Evolutionary conservation across 2,888 invertebrate species (phyloP).

Genomic region (Quadroppia sp.): DNA sequence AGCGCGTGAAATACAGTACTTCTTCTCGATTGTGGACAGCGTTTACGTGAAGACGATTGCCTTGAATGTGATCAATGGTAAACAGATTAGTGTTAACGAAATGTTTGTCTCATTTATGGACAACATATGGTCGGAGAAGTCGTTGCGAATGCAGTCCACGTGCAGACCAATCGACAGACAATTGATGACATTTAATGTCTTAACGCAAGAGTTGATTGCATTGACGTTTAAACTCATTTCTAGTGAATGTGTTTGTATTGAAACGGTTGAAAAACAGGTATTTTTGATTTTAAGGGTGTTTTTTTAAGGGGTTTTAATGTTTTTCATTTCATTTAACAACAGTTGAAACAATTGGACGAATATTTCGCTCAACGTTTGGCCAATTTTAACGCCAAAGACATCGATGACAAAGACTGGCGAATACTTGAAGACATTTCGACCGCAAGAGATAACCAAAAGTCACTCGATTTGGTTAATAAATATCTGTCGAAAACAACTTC

Average conservation of each 20-base stretch:
- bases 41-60: conserved; percentile 3
- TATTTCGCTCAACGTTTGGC: not conserved
- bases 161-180: not conserved
- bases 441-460: conserved; percentile 5
- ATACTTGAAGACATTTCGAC: not conserved
- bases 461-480: conserved; percentile 7
- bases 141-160: not conserved
- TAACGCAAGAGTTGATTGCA: conserved; percentile 16
- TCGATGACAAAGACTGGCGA: not conserved
- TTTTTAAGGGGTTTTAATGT: not conserved
- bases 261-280: not conserved
- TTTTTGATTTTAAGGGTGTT: not conserved
- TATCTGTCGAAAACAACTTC: not conserved
- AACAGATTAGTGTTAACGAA: not conserved
- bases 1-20: not conserved
- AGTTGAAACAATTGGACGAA: not conserved
- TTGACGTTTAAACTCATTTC: not conserved
- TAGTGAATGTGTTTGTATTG: not conserved
- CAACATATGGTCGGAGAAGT: not conserved
- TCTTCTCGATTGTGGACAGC: conserved; percentile 8
- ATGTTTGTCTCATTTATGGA: not conserved
- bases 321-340: not conserved
- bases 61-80: not conserved
- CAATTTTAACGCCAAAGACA: not conserved
- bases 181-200: conserved; percentile 1